phyloP scores from a whole-genome alignment of 2,113 vertebrate genomes.

The Phrynocephalus versicolor region DNA sequence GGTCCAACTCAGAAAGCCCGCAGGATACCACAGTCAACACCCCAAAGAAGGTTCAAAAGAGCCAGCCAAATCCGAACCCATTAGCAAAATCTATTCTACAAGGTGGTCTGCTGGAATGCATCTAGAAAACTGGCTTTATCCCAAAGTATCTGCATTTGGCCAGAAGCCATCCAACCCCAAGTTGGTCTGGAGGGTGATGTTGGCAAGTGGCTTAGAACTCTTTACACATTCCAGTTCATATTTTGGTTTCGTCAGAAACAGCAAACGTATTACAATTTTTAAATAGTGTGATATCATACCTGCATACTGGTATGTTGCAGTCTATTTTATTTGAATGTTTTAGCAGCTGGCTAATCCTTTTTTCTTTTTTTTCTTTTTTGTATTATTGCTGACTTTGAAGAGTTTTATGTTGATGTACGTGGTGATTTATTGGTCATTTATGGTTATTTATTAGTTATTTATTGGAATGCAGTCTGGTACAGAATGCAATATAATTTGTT shows the following conservation, averaged over 20 bases:
- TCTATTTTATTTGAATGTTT: too few relatives aligned
- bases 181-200: not conserved
- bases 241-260: not conserved
- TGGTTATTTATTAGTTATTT: too few relatives aligned
- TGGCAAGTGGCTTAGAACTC: not conserved
- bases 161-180: not conserved
- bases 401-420: too few relatives aligned
- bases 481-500: too few relatives aligned
- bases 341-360: too few relatives aligned
- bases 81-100: not conserved
- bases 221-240: not conserved
- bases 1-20: not conserved
- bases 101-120: not conserved
- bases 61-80: not conserved
- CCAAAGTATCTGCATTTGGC: not conserved
- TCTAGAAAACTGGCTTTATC: not conserved
- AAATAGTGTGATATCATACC: not conserved
- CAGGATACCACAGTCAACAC: not conserved
- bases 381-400: too few relatives aligned
- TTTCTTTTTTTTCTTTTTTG: too few relatives aligned
- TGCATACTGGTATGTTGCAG: not conserved
- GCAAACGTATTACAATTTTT: not conserved
- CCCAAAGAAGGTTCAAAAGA: not conserved
- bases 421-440: too few relatives aligned
- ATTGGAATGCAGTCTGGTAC: too few relatives aligned